Conservation (phyloP, 1,140 invertebrate genomes). For the Dendrolimus kikuchii region DNA sequence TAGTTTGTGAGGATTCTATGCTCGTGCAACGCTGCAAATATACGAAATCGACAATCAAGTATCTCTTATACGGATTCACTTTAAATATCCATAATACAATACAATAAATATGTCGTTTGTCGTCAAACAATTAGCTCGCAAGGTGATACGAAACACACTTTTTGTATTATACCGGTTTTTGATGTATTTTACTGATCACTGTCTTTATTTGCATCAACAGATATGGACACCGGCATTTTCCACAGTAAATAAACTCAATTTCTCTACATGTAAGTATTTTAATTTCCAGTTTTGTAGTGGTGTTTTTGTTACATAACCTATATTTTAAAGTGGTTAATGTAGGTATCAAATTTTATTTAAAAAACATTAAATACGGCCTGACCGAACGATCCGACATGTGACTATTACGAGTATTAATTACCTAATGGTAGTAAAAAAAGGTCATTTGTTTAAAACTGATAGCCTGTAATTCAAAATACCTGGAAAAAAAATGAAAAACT, state of each 20-base stretch:
- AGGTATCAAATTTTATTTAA: conserved; percentile 1
- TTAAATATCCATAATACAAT: no score
- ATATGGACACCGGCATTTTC: conserved; percentile 34
- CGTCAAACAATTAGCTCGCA: conserved; percentile 31
- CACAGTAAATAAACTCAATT: conserved; percentile 30
- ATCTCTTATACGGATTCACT: no score
- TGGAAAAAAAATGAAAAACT: no score
- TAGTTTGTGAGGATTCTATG: no score
- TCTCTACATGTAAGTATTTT: conserved; percentile 46
- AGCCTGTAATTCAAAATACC: no score
- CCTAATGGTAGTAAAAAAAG: no score
- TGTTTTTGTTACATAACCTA: conserved; percentile 32
- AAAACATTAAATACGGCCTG: background rate
- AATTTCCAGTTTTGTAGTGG: conserved; percentile 2
- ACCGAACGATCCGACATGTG: no score
- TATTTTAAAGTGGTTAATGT: conserved; percentile 1
- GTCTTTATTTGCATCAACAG: conserved; percentile 19
- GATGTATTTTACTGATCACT: conserved; percentile 1
- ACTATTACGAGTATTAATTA: no score
- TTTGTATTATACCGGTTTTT: background rate
- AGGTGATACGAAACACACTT: conserved; percentile 20
- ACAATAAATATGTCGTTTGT: conserved; percentile 33
- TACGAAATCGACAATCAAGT: no score
- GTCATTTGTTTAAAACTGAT: no score
- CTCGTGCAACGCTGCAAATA: no score